phyloP scores from a whole-genome alignment of 2,888 invertebrate species.

The Iphiclides podalirius region DNA sequence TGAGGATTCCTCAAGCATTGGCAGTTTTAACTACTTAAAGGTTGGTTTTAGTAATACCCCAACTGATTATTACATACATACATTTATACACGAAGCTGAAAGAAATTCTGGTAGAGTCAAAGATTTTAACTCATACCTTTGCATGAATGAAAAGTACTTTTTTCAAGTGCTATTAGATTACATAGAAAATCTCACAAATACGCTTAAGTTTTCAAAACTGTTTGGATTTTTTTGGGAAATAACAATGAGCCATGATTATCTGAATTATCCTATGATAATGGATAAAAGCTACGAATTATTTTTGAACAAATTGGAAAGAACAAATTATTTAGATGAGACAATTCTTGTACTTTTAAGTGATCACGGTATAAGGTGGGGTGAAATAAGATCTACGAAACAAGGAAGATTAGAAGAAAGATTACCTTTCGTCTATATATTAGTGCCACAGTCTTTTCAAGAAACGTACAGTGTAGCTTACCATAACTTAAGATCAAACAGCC shows the following conservation, averaged over 20 bases:
- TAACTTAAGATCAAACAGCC: constrained; percentile 82
- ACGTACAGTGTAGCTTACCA: constrained; percentile 79
- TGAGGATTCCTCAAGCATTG: constrained; percentile 87
- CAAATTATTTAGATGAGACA: constrained; percentile 81
- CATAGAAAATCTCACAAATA: constrained; percentile 79
- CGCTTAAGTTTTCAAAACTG: constrained; percentile 76
- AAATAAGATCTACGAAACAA: constrained; percentile 87
- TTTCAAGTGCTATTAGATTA: constrained; percentile 85
- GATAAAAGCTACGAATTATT: constrained; percentile 82
- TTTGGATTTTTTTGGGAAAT: constrained; percentile 92
- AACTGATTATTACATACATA: constrained; percentile 89
- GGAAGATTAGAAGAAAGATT: constrained; percentile 91
- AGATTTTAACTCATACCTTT: constrained; percentile 80
- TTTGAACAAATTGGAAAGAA: constrained; percentile 67
- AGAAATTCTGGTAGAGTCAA: constrained; percentile 80
- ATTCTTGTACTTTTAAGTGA: constrained; percentile 89
- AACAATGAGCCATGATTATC: constrained; percentile 88
- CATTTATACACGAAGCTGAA: constrained; percentile 82
- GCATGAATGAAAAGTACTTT: constrained; percentile 82
- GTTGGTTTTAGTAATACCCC: constrained; percentile 85
- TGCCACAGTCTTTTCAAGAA: constrained; percentile 85
- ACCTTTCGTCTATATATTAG: constrained; percentile 85
- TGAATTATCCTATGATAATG: constrained; percentile 86
- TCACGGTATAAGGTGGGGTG: constrained; percentile 92
- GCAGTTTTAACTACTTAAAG: constrained; percentile 86